Evolutionary conservation across 2,888 invertebrate genomes (phyloP).

Genomic region (Poecilobothrus nobilitatus): DNA sequence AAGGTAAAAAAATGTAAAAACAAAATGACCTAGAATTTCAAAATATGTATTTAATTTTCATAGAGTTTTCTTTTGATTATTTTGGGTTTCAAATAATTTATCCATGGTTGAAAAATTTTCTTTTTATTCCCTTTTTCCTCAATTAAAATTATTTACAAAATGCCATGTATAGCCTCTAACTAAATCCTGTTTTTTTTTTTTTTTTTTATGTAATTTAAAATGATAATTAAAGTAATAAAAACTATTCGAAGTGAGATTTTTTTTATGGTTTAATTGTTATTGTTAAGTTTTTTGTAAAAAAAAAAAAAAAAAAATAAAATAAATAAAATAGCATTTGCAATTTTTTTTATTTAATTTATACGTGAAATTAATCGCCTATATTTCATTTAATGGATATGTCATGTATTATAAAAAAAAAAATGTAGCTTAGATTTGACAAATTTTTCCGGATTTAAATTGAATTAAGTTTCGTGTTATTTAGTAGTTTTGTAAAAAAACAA

Average conservation of each 20-base stretch:
- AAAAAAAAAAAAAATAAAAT: too few relatives aligned
- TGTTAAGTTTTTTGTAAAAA: too few relatives aligned
- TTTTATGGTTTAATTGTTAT: not conserved
- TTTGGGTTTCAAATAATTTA: not conserved
- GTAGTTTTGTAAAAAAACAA: too few relatives aligned
- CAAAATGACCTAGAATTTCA: not conserved
- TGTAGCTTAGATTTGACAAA: too few relatives aligned
- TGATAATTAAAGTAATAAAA: not conserved
- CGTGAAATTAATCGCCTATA: too few relatives aligned
- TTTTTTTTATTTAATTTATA: too few relatives aligned
- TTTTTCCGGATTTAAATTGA: too few relatives aligned
- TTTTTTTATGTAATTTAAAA: not conserved
- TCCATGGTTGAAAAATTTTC: not conserved
- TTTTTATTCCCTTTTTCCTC: not conserved
- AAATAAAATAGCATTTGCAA: too few relatives aligned
- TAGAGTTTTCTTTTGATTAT: not conserved
- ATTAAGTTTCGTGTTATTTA: too few relatives aligned
- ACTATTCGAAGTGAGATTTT: not conserved
- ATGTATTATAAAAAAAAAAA: too few relatives aligned
- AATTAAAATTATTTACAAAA: not conserved
- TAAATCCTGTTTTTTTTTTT: not conserved
- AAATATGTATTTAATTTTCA: not conserved
- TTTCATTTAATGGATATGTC: too few relatives aligned
- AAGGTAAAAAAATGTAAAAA: not conserved
- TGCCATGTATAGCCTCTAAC: not conserved